Conservation (phyloP, 2,797 vertebrate species). For the Thamnophis elegans region DNA sequence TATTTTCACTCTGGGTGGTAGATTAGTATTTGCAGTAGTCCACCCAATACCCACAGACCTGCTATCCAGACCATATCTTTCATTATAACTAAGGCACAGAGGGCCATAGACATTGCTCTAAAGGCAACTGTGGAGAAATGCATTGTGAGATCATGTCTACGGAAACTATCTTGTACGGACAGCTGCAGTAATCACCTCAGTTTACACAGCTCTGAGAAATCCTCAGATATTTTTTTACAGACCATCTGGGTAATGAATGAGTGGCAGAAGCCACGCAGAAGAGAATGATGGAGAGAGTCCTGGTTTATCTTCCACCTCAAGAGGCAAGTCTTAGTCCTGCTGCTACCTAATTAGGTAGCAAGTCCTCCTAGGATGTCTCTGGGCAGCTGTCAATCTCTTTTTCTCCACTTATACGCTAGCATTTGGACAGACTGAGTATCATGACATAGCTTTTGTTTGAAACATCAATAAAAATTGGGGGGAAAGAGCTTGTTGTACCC, state of each 20-base stretch:
- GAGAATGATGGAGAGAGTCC: neutral
- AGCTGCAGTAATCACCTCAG: neutral
- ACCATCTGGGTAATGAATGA: neutral
- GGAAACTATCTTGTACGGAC: neutral
- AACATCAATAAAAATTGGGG: neutral
- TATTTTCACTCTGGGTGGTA: neutral
- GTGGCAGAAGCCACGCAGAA: neutral
- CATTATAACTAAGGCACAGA: neutral
- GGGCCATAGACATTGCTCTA: neutral
- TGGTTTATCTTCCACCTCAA: neutral
- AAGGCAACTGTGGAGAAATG: neutral
- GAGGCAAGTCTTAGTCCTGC: neutral
- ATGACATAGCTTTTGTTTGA: neutral
- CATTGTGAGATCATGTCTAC: neutral
- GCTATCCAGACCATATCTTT: neutral
- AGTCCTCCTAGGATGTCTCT: neutral
- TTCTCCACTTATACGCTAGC: too few species aligned
- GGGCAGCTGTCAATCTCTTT: neutral
- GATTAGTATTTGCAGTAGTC: neutral
- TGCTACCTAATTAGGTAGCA: neutral
- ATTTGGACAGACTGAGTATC: neutral
- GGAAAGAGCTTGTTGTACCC: neutral
- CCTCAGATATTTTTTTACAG: neutral
- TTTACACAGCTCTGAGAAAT: neutral
- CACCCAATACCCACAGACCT: neutral